A percentile compares a stretch with the other conserved stretches of the same genome.
phyloP scores from a whole-genome alignment of 2,888 invertebrate genomes.

The Scaptomyza tumidula region DNA sequence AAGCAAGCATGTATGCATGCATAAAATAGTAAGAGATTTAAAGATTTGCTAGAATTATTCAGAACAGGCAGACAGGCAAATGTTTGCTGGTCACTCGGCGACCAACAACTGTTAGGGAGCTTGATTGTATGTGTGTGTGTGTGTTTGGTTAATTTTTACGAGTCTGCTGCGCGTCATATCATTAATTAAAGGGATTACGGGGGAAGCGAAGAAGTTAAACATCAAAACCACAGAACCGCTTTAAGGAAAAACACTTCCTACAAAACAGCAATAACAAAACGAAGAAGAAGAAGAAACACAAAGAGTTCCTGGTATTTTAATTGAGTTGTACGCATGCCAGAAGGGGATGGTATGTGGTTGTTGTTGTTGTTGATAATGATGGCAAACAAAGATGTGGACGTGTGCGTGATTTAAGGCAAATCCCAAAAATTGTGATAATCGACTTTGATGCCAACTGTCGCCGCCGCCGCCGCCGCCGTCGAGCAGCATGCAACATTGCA shows the following conservation, averaged over 20 bases:
- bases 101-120: not conserved
- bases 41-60: constrained; percentile 5
- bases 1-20: not conserved
- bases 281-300: not conserved
- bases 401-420: constrained; percentile 79
- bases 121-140: not conserved
- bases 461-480: constrained; percentile 56
- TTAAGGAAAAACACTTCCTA: constrained; percentile 47
- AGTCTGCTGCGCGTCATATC: constrained; percentile 69
- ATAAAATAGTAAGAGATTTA: constrained; percentile 1
- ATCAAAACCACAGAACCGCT: constrained; percentile 76
- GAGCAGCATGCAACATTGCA: constrained; percentile 20
- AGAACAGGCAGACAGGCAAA: not conserved
- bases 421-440: constrained; percentile 75
- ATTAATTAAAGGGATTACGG: constrained; percentile 79
- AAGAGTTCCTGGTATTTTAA: constrained; percentile 69
- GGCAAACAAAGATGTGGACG: constrained; percentile 25
- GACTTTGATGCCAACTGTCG: constrained; percentile 71
- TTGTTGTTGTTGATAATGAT: constrained; percentile 9
- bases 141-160: constrained; percentile 46
- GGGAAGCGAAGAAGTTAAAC: constrained; percentile 31
- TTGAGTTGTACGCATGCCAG: constrained; percentile 70
- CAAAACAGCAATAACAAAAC: constrained; percentile 12
- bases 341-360: not conserved
- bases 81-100: not conserved